Percentiles rank a stretch among this genome's conserved stretches.
These are phyloP conservation scores for Caenorhabditis doughertyi DNA, from an alignment of 2,888 invertebrate species.

Conservation along the genomic window DNA sequence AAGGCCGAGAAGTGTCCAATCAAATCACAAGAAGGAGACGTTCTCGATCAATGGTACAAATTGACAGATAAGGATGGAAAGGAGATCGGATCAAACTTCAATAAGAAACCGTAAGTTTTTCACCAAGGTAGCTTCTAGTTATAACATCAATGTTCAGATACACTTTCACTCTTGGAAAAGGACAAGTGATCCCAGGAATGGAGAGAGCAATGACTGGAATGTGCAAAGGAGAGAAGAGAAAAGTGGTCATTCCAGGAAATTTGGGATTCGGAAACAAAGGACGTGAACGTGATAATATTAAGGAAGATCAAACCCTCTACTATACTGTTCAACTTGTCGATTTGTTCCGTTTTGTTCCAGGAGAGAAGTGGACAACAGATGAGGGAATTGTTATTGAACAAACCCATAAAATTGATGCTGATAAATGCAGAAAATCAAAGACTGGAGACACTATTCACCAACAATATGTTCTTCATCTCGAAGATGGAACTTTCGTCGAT, in stretches of 20 bases:
- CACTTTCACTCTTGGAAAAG: constrained; percentile 80
- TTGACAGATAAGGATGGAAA: constrained; percentile 81
- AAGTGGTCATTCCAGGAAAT: constrained; percentile 80
- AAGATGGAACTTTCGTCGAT: constrained; percentile 82
- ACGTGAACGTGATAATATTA: constrained; percentile 77
- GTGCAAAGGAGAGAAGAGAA: constrained; percentile 82
- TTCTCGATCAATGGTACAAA: constrained; percentile 81
- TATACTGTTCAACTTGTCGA: constrained; percentile 82
- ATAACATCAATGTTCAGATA: constrained; percentile 63
- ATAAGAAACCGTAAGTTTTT: constrained; percentile 80
- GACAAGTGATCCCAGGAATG: constrained; percentile 82
- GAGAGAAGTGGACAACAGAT: constrained; percentile 81
- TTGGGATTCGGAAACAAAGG: constrained; percentile 80
- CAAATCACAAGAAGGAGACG: constrained; percentile 77
- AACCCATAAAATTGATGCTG: constrained; percentile 73
- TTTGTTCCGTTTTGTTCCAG: constrained; percentile 80
- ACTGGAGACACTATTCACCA: constrained; percentile 80
- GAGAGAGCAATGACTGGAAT: constrained; percentile 81
- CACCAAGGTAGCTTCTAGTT: not conserved
- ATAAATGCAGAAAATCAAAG: constrained; percentile 73
- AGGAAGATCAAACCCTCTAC: constrained; percentile 80
- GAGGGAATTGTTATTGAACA: constrained; percentile 72
- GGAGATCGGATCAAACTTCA: constrained; percentile 82
- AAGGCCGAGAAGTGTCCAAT: constrained; percentile 80
- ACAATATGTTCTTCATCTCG: constrained; percentile 80